These are phyloP conservation scores for Cryptocephalus primarius DNA, from an alignment of 2,888 invertebrate species.

Conservation along the genomic window DNA sequence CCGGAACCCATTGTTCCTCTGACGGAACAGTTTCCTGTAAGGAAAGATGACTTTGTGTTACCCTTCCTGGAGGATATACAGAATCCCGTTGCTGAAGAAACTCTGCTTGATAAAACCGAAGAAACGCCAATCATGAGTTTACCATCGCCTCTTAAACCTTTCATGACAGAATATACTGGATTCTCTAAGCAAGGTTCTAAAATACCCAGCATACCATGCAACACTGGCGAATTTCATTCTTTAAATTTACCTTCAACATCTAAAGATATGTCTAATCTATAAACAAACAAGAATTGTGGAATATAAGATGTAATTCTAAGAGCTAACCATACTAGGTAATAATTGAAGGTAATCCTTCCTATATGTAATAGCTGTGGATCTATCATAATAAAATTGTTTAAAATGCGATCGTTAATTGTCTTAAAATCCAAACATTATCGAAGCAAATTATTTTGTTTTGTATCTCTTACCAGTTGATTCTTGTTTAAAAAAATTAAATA, in stretches of 20 bases:
- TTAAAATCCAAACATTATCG: no score
- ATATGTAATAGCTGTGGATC: no score
- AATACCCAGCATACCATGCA: conserved; percentile 56
- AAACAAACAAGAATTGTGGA: background rate
- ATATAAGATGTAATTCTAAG: no score
- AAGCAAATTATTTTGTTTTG: no score
- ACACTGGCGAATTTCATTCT: conserved; percentile 42
- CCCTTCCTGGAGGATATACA: conserved; percentile 19
- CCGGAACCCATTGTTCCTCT: conserved; percentile 10
- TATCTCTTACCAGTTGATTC: no score
- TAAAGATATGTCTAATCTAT: conserved; percentile 3
- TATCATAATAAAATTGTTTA: no score
- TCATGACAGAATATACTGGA: conserved; percentile 44
- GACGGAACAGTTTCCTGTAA: conserved; percentile 3
- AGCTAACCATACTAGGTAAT: no score
- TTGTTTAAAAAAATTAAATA: no score
- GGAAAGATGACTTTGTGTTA: conserved; percentile 22
- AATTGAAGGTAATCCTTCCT: no score
- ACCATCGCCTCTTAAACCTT: conserved; percentile 31
- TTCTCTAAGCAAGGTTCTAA: conserved; percentile 49
- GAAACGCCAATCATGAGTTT: conserved; percentile 21
- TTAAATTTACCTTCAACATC: conserved; percentile 5
- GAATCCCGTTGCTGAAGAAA: conserved; percentile 12
- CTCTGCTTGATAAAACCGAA: conserved; percentile 26
- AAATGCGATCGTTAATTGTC: no score